A percentile compares a stretch with the other conserved stretches of the same genome.
These are phyloP conservation scores for Trachymyrmex septentrionalis DNA, from an alignment of 1,140 invertebrate species.

Conservation along the genomic window DNA sequence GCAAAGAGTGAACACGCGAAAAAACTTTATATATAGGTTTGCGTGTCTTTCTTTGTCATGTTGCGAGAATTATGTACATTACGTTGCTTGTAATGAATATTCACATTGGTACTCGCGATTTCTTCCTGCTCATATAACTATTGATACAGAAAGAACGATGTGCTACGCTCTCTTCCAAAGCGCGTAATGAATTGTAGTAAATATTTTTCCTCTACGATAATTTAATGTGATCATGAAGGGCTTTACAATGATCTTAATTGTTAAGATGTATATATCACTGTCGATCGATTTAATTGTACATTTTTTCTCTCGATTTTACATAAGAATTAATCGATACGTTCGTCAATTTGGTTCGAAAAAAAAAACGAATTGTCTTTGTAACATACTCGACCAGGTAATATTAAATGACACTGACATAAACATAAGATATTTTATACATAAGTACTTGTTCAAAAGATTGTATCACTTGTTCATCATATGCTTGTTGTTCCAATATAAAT, in stretches of 20 bases:
- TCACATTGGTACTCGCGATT: conserved; percentile 42
- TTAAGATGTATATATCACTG: conserved; percentile 71
- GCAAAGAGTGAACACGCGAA: neutral
- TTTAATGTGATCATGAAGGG: conserved; percentile 74
- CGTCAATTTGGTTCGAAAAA: conserved; percentile 38
- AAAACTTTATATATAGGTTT: neutral
- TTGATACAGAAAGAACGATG: conserved; percentile 27
- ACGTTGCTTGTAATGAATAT: conserved; percentile 20
- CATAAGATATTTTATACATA: conserved; percentile 57
- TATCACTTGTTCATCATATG: conserved; percentile 55
- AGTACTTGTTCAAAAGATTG: conserved; percentile 61
- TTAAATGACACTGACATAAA: conserved; percentile 54
- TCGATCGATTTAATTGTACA: conserved; percentile 62
- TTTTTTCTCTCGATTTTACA: conserved; percentile 60
- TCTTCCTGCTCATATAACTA: conserved; percentile 44
- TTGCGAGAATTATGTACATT: neutral
- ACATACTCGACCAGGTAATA: conserved; percentile 51
- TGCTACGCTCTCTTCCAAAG: conserved; percentile 59
- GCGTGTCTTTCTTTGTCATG: neutral
- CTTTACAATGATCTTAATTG: conserved; percentile 68
- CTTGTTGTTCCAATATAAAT: conserved; percentile 68
- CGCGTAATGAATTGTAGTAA: conserved; percentile 63
- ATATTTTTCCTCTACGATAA: conserved; percentile 68
- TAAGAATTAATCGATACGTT: conserved; percentile 55
- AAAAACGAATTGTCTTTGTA: conserved; percentile 35